A percentile compares a stretch with the other conserved stretches of the same genome.
phyloP scores from a whole-genome alignment of 2,113 vertebrate species.

The Cyprinodon brontotheroides region DNA sequence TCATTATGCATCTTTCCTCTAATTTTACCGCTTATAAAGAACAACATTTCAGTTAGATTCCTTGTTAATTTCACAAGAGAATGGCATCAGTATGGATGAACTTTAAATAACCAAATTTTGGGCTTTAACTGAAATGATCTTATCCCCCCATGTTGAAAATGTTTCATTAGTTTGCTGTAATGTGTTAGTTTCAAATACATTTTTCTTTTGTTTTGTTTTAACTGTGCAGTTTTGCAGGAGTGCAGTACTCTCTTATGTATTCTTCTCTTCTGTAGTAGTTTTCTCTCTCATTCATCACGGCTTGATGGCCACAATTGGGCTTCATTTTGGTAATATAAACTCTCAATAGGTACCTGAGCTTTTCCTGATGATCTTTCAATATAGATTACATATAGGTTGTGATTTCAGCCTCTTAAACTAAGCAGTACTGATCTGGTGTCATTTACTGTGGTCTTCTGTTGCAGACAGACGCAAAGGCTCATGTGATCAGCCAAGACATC shows the following conservation, averaged over 20 bases:
- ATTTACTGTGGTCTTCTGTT: conserved; percentile 12
- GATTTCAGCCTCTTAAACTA: not conserved
- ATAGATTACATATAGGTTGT: not conserved
- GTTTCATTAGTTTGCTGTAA: not conserved
- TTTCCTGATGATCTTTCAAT: not conserved
- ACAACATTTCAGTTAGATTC: no score
- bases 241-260: not conserved
- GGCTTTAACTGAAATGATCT: not conserved
- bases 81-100: not conserved
- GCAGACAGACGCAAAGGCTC: conserved; percentile 78
- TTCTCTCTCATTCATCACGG: not conserved
- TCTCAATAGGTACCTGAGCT: not conserved
- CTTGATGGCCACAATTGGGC: not conserved
- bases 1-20: no score
- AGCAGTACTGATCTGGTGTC: conserved; percentile 10
- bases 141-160: not conserved
- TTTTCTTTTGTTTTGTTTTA: not conserved
- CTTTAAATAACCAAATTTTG: not conserved
- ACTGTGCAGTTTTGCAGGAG: not conserved
- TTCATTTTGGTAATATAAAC: conserved; percentile 6
- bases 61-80: no score
- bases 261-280: not conserved
- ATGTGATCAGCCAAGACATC: conserved; percentile 72
- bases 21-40: no score
- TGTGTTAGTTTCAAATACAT: not conserved